phyloP scores from a whole-genome alignment of 2,888 invertebrate genomes.

The Eueremaeus valkanovi region DNA sequence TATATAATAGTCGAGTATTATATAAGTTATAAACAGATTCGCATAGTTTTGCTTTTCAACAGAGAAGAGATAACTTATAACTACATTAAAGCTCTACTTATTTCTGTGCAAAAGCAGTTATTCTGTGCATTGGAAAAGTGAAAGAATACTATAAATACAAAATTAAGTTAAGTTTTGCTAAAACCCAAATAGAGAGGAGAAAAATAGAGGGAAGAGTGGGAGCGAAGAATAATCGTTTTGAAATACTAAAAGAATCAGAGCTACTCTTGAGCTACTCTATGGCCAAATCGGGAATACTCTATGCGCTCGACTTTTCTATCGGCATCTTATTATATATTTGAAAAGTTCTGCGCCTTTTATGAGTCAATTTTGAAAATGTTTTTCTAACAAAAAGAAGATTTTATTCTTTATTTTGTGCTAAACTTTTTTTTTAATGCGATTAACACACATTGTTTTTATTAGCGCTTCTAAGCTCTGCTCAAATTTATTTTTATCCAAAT shows the following conservation, averaged over 20 bases:
- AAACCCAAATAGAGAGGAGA: background rate
- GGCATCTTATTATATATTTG: too few species aligned
- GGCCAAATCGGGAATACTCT: background rate
- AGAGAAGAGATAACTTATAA: background rate
- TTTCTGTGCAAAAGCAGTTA: background rate
- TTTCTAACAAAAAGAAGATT: background rate
- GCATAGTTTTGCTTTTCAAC: background rate
- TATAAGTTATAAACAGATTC: background rate
- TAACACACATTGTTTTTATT: background rate
- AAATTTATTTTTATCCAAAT: too few species aligned
- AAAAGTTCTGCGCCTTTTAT: background rate
- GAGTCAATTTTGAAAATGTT: background rate
- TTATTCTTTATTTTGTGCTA: background rate
- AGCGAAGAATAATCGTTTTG: background rate
- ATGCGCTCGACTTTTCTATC: too few species aligned
- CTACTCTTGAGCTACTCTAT: background rate
- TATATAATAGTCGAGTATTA: too few species aligned
- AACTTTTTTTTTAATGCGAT: background rate
- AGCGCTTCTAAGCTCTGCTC: too few species aligned
- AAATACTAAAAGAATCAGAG: background rate
- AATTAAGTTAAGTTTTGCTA: background rate
- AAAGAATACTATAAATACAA: background rate
- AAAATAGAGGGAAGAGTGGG: too few species aligned
- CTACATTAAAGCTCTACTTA: background rate
- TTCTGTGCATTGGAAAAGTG: background rate